Conservation (phyloP, 2,888 invertebrate genomes). For the Apoda limacodes region DNA sequence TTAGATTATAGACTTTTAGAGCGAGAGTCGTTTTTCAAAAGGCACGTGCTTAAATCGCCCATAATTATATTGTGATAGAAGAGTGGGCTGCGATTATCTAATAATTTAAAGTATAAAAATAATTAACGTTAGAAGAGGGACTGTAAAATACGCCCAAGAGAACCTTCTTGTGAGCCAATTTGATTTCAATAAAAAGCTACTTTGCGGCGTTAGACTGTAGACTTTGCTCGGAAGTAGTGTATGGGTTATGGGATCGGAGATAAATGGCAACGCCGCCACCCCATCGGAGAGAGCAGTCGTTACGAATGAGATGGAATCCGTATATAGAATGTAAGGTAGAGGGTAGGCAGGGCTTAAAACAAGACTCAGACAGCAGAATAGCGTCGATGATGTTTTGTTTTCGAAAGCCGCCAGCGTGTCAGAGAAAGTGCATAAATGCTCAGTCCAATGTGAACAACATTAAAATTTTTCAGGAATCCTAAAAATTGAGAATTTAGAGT, state of each 20-base stretch:
- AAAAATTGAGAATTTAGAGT: too few species aligned
- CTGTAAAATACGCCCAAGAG: conserved; percentile 12
- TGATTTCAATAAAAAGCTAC: conserved; percentile 12
- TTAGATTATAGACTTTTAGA: not conserved
- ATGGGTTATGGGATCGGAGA: conserved; percentile 8
- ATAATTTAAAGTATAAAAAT: conserved; percentile 10
- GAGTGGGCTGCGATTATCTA: conserved; percentile 1
- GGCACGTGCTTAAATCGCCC: conserved; percentile 1
- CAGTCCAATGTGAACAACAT: conserved; percentile 10
- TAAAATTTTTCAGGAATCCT: too few species aligned
- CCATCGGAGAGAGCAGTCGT: conserved; percentile 7
- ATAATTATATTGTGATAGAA: conserved; percentile 1
- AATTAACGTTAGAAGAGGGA: conserved; percentile 9
- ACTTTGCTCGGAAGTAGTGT: conserved; percentile 3
- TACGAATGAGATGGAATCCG: conserved; percentile 12
- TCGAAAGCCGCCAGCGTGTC: conserved; percentile 8
- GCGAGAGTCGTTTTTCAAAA: too few species aligned
- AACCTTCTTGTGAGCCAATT: conserved; percentile 4
- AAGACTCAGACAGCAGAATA: too few species aligned
- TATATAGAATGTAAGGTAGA: conserved; percentile 6
- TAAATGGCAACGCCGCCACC: conserved; percentile 14
- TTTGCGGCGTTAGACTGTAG: conserved; percentile 4
- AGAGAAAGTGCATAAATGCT: conserved; percentile 10
- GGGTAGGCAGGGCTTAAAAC: conserved; percentile 8
- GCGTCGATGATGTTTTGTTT: conserved; percentile 7